Conservation (phyloP, 2,113 vertebrate species). For the Sclerurus mexicanus region DNA sequence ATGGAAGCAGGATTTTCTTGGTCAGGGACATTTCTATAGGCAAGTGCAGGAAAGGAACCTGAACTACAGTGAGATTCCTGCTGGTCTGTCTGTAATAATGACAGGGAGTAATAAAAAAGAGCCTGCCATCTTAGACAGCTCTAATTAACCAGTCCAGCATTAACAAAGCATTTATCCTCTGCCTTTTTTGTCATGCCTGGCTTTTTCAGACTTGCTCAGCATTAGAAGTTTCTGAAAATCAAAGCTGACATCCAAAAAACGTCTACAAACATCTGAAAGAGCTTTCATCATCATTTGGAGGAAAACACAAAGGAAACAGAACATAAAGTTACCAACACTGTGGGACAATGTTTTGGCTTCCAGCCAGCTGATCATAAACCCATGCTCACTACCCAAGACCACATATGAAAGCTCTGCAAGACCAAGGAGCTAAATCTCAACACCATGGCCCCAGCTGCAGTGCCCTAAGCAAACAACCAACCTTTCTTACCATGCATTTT, state of each 20-base stretch:
- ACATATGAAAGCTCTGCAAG: rapidly evolving
- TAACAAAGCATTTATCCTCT: neutral
- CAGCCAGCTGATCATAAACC: neutral
- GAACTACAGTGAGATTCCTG: neutral
- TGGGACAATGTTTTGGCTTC: neutral
- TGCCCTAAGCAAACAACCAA: neutral
- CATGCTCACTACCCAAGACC: neutral
- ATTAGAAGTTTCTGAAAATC: neutral
- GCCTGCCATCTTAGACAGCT: neutral
- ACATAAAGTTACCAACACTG: neutral
- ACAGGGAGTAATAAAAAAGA: neutral
- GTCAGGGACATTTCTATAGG: neutral
- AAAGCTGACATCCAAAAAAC: neutral
- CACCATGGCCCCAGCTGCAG: rapidly evolving
- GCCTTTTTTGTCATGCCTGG: neutral
- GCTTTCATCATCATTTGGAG: neutral
- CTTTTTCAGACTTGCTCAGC: neutral
- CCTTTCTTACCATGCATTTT: neutral
- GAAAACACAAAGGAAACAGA: neutral
- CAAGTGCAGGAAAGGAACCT: neutral
- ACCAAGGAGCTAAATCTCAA: neutral
- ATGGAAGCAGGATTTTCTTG: neutral
- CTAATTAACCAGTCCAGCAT: neutral
- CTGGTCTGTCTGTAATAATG: neutral
- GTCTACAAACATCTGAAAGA: neutral